phyloP scores from a whole-genome alignment of 2,888 invertebrate species.

The Baronia brevicornis region DNA sequence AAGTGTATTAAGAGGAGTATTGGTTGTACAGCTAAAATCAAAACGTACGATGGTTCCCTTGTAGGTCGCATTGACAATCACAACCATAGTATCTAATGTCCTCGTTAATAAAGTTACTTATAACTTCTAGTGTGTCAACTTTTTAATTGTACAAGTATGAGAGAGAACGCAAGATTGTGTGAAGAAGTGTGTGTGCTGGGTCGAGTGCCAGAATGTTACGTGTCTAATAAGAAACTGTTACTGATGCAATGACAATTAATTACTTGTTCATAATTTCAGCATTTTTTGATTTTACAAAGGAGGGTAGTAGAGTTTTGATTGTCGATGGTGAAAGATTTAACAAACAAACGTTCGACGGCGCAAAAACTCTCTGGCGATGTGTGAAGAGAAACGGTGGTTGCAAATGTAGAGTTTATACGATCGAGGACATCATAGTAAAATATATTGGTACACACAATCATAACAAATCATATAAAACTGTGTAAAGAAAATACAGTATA shows the following conservation, averaged over 20 bases:
- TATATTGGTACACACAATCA: slow-evolving; percentile 13
- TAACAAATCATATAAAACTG: slow-evolving; percentile 1
- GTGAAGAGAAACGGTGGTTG: slow-evolving; percentile 30
- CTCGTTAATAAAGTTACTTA: too few relatives aligned
- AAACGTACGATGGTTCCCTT: too few relatives aligned
- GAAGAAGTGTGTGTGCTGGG: too few relatives aligned
- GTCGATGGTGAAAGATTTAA: slow-evolving; percentile 29
- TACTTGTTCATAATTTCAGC: slow-evolving; percentile 11
- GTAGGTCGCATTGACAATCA: too few relatives aligned
- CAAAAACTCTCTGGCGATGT: slow-evolving; percentile 28
- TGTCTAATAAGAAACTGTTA: neutral
- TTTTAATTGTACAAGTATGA: too few relatives aligned
- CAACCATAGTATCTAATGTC: too few relatives aligned
- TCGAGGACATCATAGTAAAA: slow-evolving; percentile 23
- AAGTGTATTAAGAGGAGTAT: too few relatives aligned
- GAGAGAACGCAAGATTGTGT: too few relatives aligned
- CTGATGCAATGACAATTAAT: neutral
- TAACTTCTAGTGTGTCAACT: too few relatives aligned
- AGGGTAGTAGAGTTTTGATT: slow-evolving; percentile 23
- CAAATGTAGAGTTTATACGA: slow-evolving; percentile 29
- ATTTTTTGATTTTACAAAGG: slow-evolving; percentile 13
- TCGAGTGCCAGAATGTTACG: too few relatives aligned
- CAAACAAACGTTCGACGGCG: slow-evolving; percentile 20
- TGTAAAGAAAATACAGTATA: too few relatives aligned
- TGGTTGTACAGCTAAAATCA: too few relatives aligned